Evolutionary conservation across 1,140 invertebrate species (phyloP), one percentile per base, ranked within the genome.

Genomic region (Phocides pigmalion): DNA sequence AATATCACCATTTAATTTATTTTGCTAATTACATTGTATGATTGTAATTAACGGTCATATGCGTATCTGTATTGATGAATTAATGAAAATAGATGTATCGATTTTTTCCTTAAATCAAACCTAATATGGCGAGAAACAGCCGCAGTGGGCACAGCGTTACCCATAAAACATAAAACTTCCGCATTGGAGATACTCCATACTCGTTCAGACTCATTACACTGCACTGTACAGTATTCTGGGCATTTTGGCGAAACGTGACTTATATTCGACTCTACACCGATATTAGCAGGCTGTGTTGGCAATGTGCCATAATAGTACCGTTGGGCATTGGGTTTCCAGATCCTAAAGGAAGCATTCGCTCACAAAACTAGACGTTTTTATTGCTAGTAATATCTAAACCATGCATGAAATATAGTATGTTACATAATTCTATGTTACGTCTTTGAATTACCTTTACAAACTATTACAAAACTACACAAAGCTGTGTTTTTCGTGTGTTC

Each of bases 241-340:
- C 72, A 76, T 79, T 83, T 77, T 75, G 61, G 69, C 62, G 53
- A 73, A 73, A 82, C 72, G 75, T 85, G 74, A 81, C 70, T 77
- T 79, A 83, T 74, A 64, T 78, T 81, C 70, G 70, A 72, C 47
- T 61, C 54, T 67, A 67, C 47, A 16, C 28, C 35, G 64, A 74
- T 79, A 78, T 74, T 82, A 81, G 70, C 68, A 64, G 65, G 72
- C 68, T 74, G 66, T 70, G 67, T 67, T 84, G 84, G 84, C 82
- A 67, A 17, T 35, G 44, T 66, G 81, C 82, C 84, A 87, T 81
- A 79, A 81, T 81, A 70, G 74, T 74, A 53, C 32, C 63, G 63
- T 64, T 68, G 72, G 72, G 72, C 67, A 71, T 67, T 82, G 72
- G 70, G 64, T 66, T 69, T 72, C 74, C 72, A 64, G 66, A 75